phyloP scores from a whole-genome alignment of 1,140 invertebrate species.

The Littorina saxatilis region DNA sequence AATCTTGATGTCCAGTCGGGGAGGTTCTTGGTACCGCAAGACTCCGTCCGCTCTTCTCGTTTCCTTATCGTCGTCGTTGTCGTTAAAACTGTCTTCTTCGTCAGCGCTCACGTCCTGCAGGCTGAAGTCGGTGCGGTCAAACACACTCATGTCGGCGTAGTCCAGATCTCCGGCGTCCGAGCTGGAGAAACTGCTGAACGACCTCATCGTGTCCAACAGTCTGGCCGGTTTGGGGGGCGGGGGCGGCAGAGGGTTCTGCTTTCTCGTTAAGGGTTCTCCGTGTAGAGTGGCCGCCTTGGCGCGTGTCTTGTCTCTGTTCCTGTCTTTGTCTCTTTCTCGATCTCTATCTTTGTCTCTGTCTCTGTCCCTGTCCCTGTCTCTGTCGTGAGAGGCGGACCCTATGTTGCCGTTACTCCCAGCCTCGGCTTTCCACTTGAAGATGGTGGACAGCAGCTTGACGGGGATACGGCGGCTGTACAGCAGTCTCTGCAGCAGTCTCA shows the following conservation, averaged over 20 bases:
- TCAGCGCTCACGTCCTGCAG: neutral
- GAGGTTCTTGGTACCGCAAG: neutral
- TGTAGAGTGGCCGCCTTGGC: neutral
- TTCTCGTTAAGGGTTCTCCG: neutral
- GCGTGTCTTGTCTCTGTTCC: neutral
- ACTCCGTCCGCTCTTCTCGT: neutral
- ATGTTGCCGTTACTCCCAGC: neutral
- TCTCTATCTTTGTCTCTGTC: neutral
- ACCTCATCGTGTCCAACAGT: neutral
- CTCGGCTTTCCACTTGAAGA: constrained; percentile 48
- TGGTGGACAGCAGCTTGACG: constrained; percentile 41
- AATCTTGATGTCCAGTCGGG: neutral
- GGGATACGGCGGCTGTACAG: constrained; percentile 45
- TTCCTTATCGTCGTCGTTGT: neutral
- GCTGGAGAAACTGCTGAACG: constrained; percentile 18
- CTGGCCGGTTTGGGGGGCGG: constrained; percentile 2
- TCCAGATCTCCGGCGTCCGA: constrained; percentile 16
- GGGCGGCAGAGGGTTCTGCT: neutral
- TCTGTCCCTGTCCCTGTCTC: neutral
- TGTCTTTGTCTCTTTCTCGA: neutral
- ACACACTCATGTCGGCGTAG: neutral
- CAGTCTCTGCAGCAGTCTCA: constrained; percentile 46
- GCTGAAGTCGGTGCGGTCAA: neutral
- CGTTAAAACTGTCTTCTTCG: neutral
- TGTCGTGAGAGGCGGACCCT: neutral